Percentiles rank a stretch among this genome's conserved stretches.
phyloP scores from a whole-genome alignment of 2,888 invertebrate genomes.

The Carabus problematicus region DNA sequence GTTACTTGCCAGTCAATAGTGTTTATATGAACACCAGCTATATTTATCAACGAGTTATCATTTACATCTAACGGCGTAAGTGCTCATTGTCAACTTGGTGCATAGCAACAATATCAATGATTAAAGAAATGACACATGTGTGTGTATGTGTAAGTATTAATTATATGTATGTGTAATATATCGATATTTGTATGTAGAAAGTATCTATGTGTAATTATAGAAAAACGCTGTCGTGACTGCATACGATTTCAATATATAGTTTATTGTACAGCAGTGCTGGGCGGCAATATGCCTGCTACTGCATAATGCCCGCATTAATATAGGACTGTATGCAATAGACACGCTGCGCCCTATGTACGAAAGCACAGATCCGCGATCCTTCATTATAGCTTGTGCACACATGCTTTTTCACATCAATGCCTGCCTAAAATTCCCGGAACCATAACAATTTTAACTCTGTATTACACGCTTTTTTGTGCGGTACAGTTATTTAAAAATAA shows the following conservation, averaged over 20 bases:
- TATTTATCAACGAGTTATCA: no score
- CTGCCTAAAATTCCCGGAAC: no score
- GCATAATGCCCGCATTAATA: conserved; percentile 2
- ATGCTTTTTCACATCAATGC: no score
- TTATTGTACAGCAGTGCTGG: background rate
- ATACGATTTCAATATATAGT: conserved; percentile 51
- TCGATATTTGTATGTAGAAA: background rate
- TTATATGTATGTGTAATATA: no score
- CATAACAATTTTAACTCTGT: background rate
- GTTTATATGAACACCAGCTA: no score
- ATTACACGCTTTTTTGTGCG: background rate
- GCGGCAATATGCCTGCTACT: background rate
- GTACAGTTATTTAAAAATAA: background rate
- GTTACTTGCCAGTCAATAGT: no score
- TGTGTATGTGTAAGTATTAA: no score
- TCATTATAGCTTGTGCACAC: no score
- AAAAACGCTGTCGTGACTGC: conserved; percentile 58
- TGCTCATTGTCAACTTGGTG: background rate
- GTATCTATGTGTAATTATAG: conserved; percentile 47
- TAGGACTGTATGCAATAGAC: background rate
- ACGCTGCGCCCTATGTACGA: background rate
- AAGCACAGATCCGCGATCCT: background rate
- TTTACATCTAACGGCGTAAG: no score
- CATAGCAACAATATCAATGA: conserved; percentile 24
- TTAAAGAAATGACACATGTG: no score